phyloP scores from a whole-genome alignment of 2,113 vertebrate genomes.

The Neomonachus schauinslandi region DNA sequence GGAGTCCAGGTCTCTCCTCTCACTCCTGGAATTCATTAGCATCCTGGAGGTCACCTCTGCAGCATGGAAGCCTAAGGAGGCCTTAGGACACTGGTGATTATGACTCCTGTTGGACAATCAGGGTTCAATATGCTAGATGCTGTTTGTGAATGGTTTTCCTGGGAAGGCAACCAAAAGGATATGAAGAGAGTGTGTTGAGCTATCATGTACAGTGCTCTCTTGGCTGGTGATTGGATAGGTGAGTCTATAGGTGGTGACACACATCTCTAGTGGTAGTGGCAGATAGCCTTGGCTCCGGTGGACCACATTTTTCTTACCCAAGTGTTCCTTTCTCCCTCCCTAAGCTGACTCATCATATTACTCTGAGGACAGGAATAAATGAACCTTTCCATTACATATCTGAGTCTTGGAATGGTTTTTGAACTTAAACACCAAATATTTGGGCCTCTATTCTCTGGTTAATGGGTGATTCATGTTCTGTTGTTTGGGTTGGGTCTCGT shows the following conservation, averaged over 20 bases:
- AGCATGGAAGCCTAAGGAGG: neutral
- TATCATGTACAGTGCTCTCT: neutral
- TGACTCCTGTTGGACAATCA: neutral
- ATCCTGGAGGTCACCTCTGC: neutral
- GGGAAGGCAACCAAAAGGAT: neutral
- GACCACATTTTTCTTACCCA: neutral
- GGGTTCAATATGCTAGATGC: neutral
- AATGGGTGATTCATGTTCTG: neutral
- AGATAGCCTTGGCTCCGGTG: neutral
- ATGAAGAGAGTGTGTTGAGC: neutral
- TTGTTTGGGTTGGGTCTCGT: neutral
- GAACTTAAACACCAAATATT: neutral
- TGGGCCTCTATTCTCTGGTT: neutral
- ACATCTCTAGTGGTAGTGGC: neutral
- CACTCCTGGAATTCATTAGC: neutral
- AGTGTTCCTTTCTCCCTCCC: neutral
- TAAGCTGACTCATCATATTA: neutral
- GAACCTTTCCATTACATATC: neutral
- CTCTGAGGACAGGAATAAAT: neutral
- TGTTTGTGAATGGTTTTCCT: neutral
- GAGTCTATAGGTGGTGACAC: neutral
- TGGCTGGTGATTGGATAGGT: neutral
- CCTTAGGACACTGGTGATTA: neutral
- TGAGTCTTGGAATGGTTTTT: slow-evolving; percentile 16
- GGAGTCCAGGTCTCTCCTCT: neutral